phyloP scores from a whole-genome alignment of 2,888 invertebrate species.

The Capitulum mitella region DNA sequence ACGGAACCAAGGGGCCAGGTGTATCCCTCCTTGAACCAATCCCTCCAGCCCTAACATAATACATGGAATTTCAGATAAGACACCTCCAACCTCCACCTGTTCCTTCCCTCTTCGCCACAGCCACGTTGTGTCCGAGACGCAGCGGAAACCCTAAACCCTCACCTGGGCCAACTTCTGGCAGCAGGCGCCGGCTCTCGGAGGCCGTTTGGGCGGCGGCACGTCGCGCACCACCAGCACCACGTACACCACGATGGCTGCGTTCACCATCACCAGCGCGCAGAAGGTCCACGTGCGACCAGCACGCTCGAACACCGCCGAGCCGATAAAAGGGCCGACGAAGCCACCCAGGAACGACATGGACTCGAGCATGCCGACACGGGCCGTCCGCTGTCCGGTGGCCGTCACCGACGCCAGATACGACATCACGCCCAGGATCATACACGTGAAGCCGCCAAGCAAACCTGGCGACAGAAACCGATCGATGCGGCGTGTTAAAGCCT shows the following conservation, averaged over 20 bases:
- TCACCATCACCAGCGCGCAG: constrained; percentile 40
- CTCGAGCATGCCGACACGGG: constrained; percentile 73
- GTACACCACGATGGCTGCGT: constrained; percentile 42
- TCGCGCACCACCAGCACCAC: constrained; percentile 40
- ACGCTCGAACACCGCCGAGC: constrained; percentile 62
- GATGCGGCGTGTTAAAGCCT: constrained; percentile 30
- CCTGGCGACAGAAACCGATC: constrained; percentile 40
- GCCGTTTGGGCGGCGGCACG: constrained; percentile 30
- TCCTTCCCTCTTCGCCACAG: too few species aligned
- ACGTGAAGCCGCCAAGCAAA: constrained; percentile 45
- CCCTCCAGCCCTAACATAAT: too few species aligned
- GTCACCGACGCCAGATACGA: constrained; percentile 41
- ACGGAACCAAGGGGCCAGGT: too few species aligned
- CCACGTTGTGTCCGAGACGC: too few species aligned
- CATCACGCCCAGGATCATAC: constrained; percentile 43
- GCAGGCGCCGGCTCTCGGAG: background rate
- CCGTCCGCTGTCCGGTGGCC: constrained; percentile 51
- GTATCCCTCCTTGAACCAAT: too few species aligned
- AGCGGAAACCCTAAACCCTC: background rate
- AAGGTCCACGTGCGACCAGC: constrained; percentile 43
- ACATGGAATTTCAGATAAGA: too few species aligned
- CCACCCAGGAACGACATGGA: constrained; percentile 72
- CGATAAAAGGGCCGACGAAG: constrained; percentile 70
- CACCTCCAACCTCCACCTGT: too few species aligned
- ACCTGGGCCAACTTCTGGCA: background rate